phyloP scores from a whole-genome alignment of 2,113 vertebrate genomes.

The Prunella himalayana region DNA sequence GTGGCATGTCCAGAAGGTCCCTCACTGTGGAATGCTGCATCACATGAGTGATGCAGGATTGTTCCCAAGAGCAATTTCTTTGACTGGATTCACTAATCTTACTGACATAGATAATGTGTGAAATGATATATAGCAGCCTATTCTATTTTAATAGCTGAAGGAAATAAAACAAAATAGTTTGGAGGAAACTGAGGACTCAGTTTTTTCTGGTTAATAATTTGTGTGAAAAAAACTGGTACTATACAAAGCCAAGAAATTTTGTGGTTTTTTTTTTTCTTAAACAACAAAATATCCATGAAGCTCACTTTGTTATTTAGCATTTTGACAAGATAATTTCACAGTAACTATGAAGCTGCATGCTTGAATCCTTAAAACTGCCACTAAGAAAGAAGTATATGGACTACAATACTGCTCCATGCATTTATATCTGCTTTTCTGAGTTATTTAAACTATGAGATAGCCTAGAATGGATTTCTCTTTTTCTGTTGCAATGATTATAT shows the following conservation, averaged over 20 bases:
- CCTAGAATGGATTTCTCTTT: background rate
- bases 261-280: background rate
- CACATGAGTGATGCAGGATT: background rate
- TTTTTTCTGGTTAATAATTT: background rate
- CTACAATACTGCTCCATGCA: background rate
- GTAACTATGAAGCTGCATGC: background rate
- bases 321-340: background rate
- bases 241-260: background rate
- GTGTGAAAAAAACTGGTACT: background rate
- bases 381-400: background rate
- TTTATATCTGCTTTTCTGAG: background rate
- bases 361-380: background rate
- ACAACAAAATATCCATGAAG: background rate
- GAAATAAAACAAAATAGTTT: background rate
- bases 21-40: background rate
- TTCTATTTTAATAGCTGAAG: background rate
- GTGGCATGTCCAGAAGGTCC: background rate
- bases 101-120: background rate
- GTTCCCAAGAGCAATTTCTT: background rate
- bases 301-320: background rate
- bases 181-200: background rate
- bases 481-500: background rate
- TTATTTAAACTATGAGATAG: background rate
- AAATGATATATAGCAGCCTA: background rate
- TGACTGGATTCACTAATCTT: background rate